These are phyloP conservation scores for Phortica variegata DNA, from an alignment of 1,140 invertebrate species.

Conservation along the genomic window DNA sequence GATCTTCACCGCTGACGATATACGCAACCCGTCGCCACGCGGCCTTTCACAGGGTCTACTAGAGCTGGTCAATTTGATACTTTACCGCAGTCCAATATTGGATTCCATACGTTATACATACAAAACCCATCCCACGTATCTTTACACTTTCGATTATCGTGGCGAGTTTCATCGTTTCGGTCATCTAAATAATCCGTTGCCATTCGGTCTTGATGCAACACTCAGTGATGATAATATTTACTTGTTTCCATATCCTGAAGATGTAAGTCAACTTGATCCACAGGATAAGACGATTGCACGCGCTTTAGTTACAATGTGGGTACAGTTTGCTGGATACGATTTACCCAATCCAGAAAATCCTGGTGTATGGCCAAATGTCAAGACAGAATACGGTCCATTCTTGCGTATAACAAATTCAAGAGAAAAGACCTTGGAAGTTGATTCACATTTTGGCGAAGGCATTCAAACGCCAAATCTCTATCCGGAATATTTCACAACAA, in stretches of 20 bases:
- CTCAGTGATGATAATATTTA: slow-evolving; percentile 54
- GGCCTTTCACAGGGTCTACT: slow-evolving; percentile 31
- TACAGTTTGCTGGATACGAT: slow-evolving; percentile 30
- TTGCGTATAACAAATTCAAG: slow-evolving; percentile 38
- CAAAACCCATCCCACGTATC: slow-evolving; percentile 26
- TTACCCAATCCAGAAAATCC: slow-evolving; percentile 28
- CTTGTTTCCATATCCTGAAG: slow-evolving; percentile 47
- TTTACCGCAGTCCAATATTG: slow-evolving; percentile 42
- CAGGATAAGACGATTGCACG: slow-evolving; percentile 36
- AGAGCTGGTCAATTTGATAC: slow-evolving; percentile 41
- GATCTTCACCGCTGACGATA: slow-evolving; percentile 33
- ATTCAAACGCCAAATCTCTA: slow-evolving; percentile 35
- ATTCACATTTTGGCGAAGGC: slow-evolving; percentile 46
- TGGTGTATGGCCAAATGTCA: slow-evolving; percentile 37
- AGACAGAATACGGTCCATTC: slow-evolving; percentile 41
- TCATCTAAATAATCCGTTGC: slow-evolving; percentile 31
- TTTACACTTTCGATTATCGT: slow-evolving; percentile 51
- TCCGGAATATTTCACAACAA: slow-evolving; percentile 16
- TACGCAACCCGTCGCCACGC: slow-evolving; percentile 6
- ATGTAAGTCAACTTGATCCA: slow-evolving; percentile 31
- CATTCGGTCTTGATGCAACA: slow-evolving; percentile 45
- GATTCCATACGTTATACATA: slow-evolving; percentile 29
- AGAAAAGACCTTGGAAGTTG: slow-evolving; percentile 32
- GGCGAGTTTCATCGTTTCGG: slow-evolving; percentile 45
- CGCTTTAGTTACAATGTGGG: slow-evolving; percentile 42